Percentiles rank a stretch among this genome's conserved stretches.
These are phyloP conservation scores for Sinonovacula constricta DNA, from an alignment of 1,140 invertebrate genomes.

Conservation along the genomic window DNA sequence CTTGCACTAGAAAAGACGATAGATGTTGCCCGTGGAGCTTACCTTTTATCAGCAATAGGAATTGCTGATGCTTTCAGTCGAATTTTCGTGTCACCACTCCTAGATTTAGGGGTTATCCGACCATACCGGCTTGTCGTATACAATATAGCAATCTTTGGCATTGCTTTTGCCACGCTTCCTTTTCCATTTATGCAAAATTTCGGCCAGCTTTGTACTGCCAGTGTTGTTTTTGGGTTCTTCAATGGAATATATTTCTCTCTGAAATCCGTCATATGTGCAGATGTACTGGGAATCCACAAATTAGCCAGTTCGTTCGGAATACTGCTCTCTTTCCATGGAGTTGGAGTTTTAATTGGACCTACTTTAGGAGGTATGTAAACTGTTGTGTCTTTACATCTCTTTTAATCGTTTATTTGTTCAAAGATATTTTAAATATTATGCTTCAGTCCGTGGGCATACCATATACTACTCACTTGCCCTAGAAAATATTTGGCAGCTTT, in stretches of 20 bases:
- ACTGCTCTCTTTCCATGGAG: conserved; percentile 93
- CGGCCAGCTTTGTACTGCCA: conserved; percentile 50
- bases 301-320: conserved; percentile 96
- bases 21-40: too few species aligned
- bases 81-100: too few species aligned
- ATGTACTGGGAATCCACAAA: conserved; percentile 94
- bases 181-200: conserved; percentile 57
- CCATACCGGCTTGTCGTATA: conserved; percentile 63
- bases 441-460: too few species aligned
- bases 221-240: conserved; percentile 64
- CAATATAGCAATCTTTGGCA: conserved; percentile 62
- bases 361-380: conserved; percentile 90
- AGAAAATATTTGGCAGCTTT: too few species aligned
- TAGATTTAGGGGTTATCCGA: too few species aligned
- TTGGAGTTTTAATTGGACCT: conserved; percentile 90
- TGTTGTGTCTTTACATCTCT: too few species aligned
- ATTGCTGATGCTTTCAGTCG: too few species aligned
- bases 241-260: conserved; percentile 86
- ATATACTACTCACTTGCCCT: too few species aligned
- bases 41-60: too few species aligned
- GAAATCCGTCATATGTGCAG: conserved; percentile 93
- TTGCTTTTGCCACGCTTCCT: conserved; percentile 56
- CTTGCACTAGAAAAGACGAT: too few species aligned
- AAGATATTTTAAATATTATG: too few species aligned
- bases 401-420: too few species aligned